Base-by-base conservation (phyloP, 2,888 invertebrate species). In the Limnephilus lunatus region DNA sequence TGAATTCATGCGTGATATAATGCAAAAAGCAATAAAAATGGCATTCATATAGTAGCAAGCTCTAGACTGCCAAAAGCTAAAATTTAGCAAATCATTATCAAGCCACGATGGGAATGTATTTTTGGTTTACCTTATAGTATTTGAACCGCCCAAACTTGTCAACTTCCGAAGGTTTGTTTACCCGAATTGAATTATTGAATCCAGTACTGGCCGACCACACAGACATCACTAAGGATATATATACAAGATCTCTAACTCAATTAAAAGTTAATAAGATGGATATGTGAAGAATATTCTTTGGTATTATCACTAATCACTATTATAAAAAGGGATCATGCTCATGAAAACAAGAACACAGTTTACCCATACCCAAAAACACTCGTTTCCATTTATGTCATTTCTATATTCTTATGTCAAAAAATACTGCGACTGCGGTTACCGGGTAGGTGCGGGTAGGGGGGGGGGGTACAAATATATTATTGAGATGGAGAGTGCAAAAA, bases 181-280 rank as follows among this genome's bases (percentile, higher is more conserved):
- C 95, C 94, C 94, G 95, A 94, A 95, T 95, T 94, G 95, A 95
- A 95, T 96, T 91, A 95, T 96, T 94, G 94, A 95, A 97, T 95
- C 96, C 96, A 94, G 97, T 96, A 95, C 97, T 96, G 95, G 97
- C 97, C 94, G 97, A 97, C 97, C 97, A 97, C 95, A 97, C 96
- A 96, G 97, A 97, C 97, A 97, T 97, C 82, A 90, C 88, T 88
- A 19, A 85, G 31, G 89, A 89, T 81, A 89, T 31, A 30, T 88
- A 88, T 31, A 88, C 39, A 35, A 25, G 83, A 32, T 39, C 32
- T 39, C 32, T 35, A 83, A 83, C 35, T 83, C 32, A 83, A 83
- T 83, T 11, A 35, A 19, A 39, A 68, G 25, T 25, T 25, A 25
- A 68, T 68, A n/a, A n/a, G 25, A 68, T 68, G 68, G 9, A n/a